These are phyloP conservation scores for Actinostola sp. DNA, from an alignment of 92 coral and sea anemone species.

Conservation along the genomic window DNA sequence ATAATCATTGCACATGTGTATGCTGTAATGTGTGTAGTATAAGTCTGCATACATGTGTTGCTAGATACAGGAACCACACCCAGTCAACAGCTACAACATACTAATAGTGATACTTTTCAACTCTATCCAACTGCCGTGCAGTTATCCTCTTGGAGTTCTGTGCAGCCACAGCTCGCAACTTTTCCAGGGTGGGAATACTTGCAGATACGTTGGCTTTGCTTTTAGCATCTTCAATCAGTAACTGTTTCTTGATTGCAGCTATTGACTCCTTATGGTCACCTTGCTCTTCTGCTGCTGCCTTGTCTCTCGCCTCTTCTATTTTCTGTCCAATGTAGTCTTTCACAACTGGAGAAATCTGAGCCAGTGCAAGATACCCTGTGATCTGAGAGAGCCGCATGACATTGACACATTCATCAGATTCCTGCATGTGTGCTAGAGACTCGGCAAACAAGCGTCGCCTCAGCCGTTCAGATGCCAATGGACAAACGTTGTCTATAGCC, in stretches of 20 bases:
- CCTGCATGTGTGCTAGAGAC: conserved; percentile 79
- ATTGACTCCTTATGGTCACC: conserved; percentile 11
- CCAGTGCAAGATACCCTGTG: conserved; percentile 80
- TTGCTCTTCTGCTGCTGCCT: conserved; percentile 32
- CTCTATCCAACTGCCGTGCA: conserved; percentile 68
- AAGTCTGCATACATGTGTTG: too few species aligned
- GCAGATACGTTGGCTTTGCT: conserved; percentile 20
- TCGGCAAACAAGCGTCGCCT: conserved; percentile 88
- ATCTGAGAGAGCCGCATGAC: conserved; percentile 91
- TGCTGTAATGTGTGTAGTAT: too few species aligned
- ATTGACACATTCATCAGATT: conserved; percentile 73
- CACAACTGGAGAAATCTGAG: conserved; percentile 78
- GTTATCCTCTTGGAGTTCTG: conserved; percentile 74
- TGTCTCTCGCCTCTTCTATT: conserved; percentile 48
- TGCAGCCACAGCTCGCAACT: conserved; percentile 65
- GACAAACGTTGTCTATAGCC: conserved; percentile 93
- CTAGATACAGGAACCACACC: too few species aligned
- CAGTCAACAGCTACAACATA: conserved; percentile 5
- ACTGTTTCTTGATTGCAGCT: conserved; percentile 26
- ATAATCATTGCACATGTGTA: too few species aligned
- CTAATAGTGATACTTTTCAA: conserved; percentile 72
- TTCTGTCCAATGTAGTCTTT: conserved; percentile 64
- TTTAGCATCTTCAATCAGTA: conserved; percentile 20
- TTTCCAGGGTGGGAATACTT: conserved; percentile 55
- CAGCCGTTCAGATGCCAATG: conserved; percentile 91